These are phyloP conservation scores for Ennomos erosarius DNA, from an alignment of 2,888 invertebrate species.

Conservation along the genomic window DNA sequence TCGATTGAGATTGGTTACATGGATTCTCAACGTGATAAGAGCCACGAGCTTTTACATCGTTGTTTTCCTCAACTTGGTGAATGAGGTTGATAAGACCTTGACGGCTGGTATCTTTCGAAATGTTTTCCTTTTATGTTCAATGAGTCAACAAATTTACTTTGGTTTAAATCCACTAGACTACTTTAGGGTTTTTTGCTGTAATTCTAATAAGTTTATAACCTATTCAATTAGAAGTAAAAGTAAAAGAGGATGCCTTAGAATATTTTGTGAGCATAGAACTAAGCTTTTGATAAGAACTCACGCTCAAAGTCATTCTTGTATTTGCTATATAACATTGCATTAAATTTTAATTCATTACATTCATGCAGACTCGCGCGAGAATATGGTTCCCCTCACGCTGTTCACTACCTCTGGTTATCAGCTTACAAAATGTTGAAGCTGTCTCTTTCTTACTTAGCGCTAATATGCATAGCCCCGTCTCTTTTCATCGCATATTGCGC, in stretches of 20 bases:
- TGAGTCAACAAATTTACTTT: conserved; percentile 37
- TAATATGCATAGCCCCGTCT: conserved; percentile 71
- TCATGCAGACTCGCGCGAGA: conserved; percentile 81
- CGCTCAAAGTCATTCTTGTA: conserved; percentile 56
- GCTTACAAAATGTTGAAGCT: conserved; percentile 81
- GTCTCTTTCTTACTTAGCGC: conserved; percentile 68
- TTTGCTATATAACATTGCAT: conserved; percentile 67
- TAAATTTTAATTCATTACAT: conserved; percentile 84
- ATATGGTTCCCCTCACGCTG: conserved; percentile 83
- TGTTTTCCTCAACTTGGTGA: conserved; percentile 58
- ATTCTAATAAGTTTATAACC: conserved; percentile 37
- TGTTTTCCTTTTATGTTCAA: conserved; percentile 59
- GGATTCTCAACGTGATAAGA: conserved; percentile 43
- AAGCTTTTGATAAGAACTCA: conserved; percentile 65
- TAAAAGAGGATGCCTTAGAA: not conserved
- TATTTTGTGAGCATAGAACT: not conserved
- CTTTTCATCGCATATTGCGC: conserved; percentile 79
- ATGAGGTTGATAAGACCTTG: conserved; percentile 68
- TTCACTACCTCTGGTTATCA: conserved; percentile 83
- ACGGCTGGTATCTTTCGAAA: conserved; percentile 60
- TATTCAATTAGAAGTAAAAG: conserved; percentile 14
- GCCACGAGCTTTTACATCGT: conserved; percentile 55
- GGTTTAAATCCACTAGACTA: not conserved
- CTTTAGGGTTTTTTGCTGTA: not conserved
- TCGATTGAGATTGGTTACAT: conserved; percentile 61